Evolutionary conservation across 2,888 invertebrate species (phyloP).

Genomic region (Onthophagus sagittarius): DNA sequence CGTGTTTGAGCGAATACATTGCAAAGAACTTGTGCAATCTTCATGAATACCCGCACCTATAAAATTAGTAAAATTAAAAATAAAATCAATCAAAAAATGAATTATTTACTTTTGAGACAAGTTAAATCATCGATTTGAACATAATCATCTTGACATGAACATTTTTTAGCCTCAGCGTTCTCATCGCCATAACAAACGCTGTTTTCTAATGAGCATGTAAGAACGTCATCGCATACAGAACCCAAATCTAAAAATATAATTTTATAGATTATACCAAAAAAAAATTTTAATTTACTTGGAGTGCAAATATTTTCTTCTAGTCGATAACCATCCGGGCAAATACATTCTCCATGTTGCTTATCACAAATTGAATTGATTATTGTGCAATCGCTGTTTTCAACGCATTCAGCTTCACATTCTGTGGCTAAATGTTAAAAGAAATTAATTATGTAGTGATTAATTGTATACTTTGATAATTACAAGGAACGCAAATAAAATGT

Average conservation of each 20-base stretch:
- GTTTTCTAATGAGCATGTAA: constrained; percentile 15
- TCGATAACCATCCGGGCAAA: constrained; percentile 11
- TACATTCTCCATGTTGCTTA: constrained; percentile 1
- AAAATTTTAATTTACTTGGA: constrained; percentile 16
- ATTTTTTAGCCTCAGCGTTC: background rate
- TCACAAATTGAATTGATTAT: constrained; percentile 15
- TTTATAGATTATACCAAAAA: background rate
- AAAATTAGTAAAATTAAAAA: constrained; percentile 2
- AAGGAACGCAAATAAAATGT: constrained; percentile 1
- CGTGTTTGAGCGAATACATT: constrained; percentile 15
- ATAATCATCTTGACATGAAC: constrained; percentile 15
- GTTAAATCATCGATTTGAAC: background rate
- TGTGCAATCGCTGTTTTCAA: background rate
- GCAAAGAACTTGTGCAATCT: constrained; percentile 8
- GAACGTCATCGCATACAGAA: constrained; percentile 7
- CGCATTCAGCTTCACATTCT: constrained; percentile 1
- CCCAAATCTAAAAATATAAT: constrained; percentile 16
- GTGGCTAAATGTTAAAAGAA: background rate
- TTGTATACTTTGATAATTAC: background rate
- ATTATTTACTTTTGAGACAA: constrained; percentile 15
- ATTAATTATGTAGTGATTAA: background rate
- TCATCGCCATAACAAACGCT: constrained; percentile 7
- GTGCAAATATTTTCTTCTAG: constrained; percentile 16
- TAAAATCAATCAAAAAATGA: background rate
- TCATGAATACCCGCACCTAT: background rate